A percentile compares a stretch with the other conserved stretches of the same genome.
phyloP scores from a whole-genome alignment of 2,888 invertebrate species.

The Lagria hirta region DNA sequence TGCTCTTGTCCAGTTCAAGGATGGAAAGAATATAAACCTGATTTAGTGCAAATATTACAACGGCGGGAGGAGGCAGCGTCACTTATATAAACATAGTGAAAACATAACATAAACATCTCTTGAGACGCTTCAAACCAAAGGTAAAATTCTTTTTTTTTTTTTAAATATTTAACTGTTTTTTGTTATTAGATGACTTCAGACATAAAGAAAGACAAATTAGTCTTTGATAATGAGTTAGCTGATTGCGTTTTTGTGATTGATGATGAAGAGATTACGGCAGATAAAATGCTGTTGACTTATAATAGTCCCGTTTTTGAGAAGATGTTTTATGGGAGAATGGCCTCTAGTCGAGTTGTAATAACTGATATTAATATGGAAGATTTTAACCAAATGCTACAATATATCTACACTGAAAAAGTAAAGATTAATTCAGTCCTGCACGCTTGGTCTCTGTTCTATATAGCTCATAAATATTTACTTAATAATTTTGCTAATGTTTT shows the following conservation, averaged over 20 bases:
- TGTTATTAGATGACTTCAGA: not conserved
- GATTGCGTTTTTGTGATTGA: slow-evolving; percentile 63
- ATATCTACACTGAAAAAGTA: slow-evolving; percentile 64
- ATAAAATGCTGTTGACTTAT: slow-evolving; percentile 65
- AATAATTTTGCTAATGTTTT: slow-evolving; percentile 58
- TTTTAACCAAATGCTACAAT: slow-evolving; percentile 63
- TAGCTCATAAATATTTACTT: slow-evolving; percentile 67
- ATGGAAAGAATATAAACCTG: slow-evolving; percentile 14
- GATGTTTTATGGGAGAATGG: slow-evolving; percentile 66
- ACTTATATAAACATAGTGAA: too few species aligned
- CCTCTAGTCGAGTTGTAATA: slow-evolving; percentile 55
- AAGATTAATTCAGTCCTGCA: slow-evolving; percentile 59
- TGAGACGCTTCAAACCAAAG: slow-evolving; percentile 4
- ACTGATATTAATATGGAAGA: slow-evolving; percentile 61
- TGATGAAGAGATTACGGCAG: slow-evolving; percentile 59
- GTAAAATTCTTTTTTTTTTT: slow-evolving; percentile 4
- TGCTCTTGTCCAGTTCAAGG: slow-evolving; percentile 15
- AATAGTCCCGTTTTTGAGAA: slow-evolving; percentile 70
- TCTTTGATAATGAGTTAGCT: slow-evolving; percentile 52
- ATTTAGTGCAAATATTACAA: slow-evolving; percentile 12
- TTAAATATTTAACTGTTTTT: not conserved
- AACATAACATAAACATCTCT: too few species aligned
- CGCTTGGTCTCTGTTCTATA: slow-evolving; percentile 65
- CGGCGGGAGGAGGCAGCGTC: too few species aligned
- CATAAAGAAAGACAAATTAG: not conserved